A percentile compares a stretch with the other conserved stretches of the same genome.
Evolutionary conservation across 2,888 invertebrate genomes (phyloP).

Genomic region (Hymenopus coronatus): DNA sequence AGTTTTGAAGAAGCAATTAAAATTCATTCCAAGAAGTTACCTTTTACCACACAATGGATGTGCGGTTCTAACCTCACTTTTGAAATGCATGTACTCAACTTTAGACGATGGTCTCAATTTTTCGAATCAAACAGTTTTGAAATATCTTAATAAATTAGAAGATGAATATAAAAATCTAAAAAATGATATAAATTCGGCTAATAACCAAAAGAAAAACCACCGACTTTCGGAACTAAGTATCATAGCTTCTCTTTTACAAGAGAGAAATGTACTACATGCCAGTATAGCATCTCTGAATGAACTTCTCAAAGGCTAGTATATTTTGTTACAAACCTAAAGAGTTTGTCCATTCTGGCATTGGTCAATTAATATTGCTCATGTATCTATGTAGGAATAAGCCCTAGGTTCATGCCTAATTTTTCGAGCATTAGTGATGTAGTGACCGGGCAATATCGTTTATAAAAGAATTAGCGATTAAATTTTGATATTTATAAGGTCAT

Average conservation of each 20-base stretch:
- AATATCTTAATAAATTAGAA: conserved; percentile 53
- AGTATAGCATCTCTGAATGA: conserved; percentile 63
- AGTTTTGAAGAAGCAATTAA: neutral
- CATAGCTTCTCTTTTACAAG: conserved; percentile 57
- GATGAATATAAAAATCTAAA: conserved; percentile 50
- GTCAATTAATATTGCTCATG: no score
- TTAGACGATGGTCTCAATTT: neutral
- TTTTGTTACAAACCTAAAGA: neutral
- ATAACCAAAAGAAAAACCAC: conserved; percentile 42
- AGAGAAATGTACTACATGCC: conserved; percentile 56
- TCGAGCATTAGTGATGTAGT: no score
- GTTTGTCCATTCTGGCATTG: neutral
- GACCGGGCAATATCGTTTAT: neutral
- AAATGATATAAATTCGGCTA: conserved; percentile 46
- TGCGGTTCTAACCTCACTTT: neutral
- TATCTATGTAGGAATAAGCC: no score
- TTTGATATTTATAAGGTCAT: no score
- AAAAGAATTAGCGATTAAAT: no score
- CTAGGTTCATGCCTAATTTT: no score
- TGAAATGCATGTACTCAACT: neutral
- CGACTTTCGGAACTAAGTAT: conserved; percentile 52
- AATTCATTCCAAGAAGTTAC: neutral
- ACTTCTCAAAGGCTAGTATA: conserved; percentile 50
- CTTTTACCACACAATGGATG: neutral
- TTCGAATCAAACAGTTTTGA: conserved; percentile 47